A percentile compares a stretch with the other conserved stretches of the same genome.
phyloP scores from a whole-genome alignment of 1,140 invertebrate species.

The Spodoptera frugiperda region DNA sequence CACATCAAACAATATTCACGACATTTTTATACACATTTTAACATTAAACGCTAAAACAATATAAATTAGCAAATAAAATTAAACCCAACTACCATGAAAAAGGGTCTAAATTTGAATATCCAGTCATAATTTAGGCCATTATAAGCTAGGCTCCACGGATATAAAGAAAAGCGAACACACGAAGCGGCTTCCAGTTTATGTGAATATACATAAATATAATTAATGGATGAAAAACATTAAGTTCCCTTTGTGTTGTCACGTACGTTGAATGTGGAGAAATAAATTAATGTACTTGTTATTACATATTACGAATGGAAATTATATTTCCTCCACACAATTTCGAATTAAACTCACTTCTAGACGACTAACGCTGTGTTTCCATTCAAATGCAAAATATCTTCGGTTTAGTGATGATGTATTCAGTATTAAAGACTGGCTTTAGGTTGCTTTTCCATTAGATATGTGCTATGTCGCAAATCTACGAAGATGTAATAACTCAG shows the following conservation, averaged over 20 bases:
- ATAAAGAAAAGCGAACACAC: slow-evolving; percentile 15
- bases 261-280: slow-evolving; percentile 6
- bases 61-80: slow-evolving; percentile 28
- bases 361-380: not conserved
- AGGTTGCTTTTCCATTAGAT: too few species aligned
- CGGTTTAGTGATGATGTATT: too few species aligned
- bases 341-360: not conserved
- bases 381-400: slow-evolving; percentile 5
- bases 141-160: not conserved
- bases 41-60: slow-evolving; percentile 3
- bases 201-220: slow-evolving; percentile 27
- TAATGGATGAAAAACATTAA: slow-evolving; percentile 33
- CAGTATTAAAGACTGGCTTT: too few species aligned
- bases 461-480: too few species aligned
- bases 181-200: not conserved
- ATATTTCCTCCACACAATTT: not conserved
- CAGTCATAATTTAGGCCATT: slow-evolving; percentile 24
- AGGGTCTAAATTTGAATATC: slow-evolving; percentile 15
- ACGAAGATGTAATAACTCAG: too few species aligned
- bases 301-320: slow-evolving; percentile 18
- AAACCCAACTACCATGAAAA: slow-evolving; percentile 10
- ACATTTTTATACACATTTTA: not conserved
- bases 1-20: not conserved
- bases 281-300: slow-evolving; percentile 12
- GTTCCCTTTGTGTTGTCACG: slow-evolving; percentile 22